A percentile compares a stretch with the other conserved stretches of the same genome.
Conservation (phyloP, 2,113 vertebrate genomes). For the Ophiodon elongatus region DNA sequence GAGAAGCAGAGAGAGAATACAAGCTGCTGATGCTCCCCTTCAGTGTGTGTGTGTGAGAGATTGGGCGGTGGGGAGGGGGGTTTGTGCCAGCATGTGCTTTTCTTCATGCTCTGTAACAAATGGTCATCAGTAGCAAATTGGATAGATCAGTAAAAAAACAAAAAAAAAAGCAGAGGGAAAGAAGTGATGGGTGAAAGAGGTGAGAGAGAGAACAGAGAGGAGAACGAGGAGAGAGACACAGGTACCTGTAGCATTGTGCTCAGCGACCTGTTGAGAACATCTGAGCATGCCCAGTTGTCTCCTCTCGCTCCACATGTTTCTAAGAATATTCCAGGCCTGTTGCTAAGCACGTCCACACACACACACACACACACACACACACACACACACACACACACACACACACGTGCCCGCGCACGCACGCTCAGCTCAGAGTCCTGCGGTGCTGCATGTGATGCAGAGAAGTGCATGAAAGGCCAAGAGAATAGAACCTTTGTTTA, state of each 20-base stretch:
- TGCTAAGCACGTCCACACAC: conserved; percentile 42
- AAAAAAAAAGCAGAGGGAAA: neutral
- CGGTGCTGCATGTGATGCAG: neutral
- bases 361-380: conserved; percentile 1
- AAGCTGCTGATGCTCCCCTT: conserved; percentile 73
- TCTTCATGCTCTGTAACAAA: conserved; percentile 19
- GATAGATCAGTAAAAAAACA: conserved; percentile 20
- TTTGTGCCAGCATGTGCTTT: conserved; percentile 21
- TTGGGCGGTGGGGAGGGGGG: neutral
- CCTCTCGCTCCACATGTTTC: conserved; percentile 58
- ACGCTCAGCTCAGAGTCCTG: neutral
- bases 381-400: conserved; percentile 3
- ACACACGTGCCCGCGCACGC: neutral
- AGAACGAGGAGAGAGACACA: neutral
- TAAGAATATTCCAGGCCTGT: conserved; percentile 60
- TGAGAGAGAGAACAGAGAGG: neutral
- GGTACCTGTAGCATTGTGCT: conserved; percentile 56
- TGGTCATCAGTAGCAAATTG: conserved; percentile 9
- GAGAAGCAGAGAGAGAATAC: conserved; percentile 71
- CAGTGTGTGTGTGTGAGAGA: conserved; percentile 26
- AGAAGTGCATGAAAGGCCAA: conserved; percentile 15
- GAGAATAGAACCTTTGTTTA: neutral
- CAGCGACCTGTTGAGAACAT: conserved; percentile 69
- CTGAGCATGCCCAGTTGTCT: conserved; percentile 61
- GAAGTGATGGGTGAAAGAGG: neutral